These are phyloP conservation scores for Magallana gigas DNA, from an alignment of 1,140 invertebrate genomes.

Conservation along the genomic window DNA sequence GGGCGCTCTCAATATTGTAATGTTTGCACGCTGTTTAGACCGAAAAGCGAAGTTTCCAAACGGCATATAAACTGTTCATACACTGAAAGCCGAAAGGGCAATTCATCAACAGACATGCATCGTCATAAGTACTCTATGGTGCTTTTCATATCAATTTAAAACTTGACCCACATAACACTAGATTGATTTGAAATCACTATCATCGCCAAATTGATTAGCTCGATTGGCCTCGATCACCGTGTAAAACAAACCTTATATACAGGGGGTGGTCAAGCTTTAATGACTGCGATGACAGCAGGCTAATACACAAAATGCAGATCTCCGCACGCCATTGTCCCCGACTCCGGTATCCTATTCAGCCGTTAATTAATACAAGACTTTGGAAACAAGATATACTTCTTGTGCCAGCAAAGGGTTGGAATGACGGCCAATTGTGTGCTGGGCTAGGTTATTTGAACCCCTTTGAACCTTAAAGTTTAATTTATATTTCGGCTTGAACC, in stretches of 20 bases:
- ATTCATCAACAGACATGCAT: neutral
- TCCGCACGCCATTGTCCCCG: neutral
- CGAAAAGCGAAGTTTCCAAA: neutral
- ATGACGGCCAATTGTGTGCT: neutral
- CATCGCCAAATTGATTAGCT: slow-evolving; percentile 5
- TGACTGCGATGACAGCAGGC: slow-evolving; percentile 21
- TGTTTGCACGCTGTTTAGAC: neutral
- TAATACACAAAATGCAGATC: slow-evolving; percentile 22
- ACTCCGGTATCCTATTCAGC: neutral
- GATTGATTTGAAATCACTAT: slow-evolving; percentile 31
- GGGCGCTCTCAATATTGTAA: slow-evolving; percentile 4
- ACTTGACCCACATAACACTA: slow-evolving; percentile 14
- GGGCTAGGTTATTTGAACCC: neutral
- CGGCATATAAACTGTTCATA: slow-evolving; percentile 9
- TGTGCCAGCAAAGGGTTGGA: slow-evolving; percentile 2
- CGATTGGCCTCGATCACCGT: slow-evolving; percentile 17
- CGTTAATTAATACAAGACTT: slow-evolving; percentile 30
- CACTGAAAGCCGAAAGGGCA: neutral
- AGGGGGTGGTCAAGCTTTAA: slow-evolving; percentile 27
- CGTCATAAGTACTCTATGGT: neutral
- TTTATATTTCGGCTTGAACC: neutral
- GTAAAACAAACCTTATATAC: slow-evolving; percentile 2
- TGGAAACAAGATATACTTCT: slow-evolving; percentile 21
- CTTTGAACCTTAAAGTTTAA: neutral
- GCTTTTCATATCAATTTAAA: slow-evolving; percentile 20